Base-by-base conservation (phyloP, 2,888 invertebrate genomes). In the Epirrita christyi region DNA sequence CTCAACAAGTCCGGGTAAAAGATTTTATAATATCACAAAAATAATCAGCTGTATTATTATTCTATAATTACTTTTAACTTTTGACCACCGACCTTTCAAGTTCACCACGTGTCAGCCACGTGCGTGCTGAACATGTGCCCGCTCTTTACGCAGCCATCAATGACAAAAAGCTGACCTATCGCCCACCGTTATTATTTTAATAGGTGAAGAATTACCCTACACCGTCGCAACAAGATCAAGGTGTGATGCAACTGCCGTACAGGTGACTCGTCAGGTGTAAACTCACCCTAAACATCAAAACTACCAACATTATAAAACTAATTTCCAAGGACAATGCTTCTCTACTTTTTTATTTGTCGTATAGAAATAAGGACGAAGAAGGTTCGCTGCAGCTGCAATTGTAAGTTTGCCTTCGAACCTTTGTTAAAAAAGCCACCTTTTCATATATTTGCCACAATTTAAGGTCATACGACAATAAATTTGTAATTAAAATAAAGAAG, bases 101-200 rank as follows among this genome's bases (percentile, higher is more conserved):
- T 56, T 50, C 50, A 45, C 45, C 65, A 59, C 70, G 70, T 67
- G 54, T 65, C 61, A 68, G 75, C 80, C 79, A 82, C 82, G 85
- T 76, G 75, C 62, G 68, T 57, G 63, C 69, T 36, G 37, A 53
- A 69, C 85, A 88, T 86, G 85, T 86, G 88, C 84, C 80, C 59
- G 45, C 67, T 64, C 79, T 86, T 86, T 84, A 86, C 85, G 85
- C 83, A 83, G 48, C 55, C 56, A 63, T 58, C 54, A 61, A 61
- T 68, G 80, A 76, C 83, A 85, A 85, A 86, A 86, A 86, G 75
- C 77, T 83, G 79, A 85, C 85, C 85, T 86, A 83, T 87, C 85
- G 78, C 72, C 40, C 53, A 56, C 63, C 67, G 67, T 75, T 75
- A 75, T 72, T 73, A 72, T 73, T 71, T 61, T 72, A 76, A 74